Evolutionary conservation across 1,140 invertebrate species (phyloP).

Genomic region (Bicyclus anynana): DNA sequence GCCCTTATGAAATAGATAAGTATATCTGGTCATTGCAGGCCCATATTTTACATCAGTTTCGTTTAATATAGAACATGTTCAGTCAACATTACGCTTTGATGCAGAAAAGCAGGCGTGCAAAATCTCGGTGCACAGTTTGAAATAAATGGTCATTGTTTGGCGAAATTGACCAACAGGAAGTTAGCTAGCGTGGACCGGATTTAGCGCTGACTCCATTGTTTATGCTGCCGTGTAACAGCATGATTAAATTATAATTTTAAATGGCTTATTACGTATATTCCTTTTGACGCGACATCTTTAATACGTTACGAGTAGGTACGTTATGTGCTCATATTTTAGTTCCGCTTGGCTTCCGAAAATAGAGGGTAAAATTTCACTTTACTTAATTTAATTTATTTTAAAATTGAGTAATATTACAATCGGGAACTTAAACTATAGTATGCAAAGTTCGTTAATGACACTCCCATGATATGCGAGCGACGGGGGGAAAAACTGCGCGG

Average conservation of each 20-base stretch:
- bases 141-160: conserved; percentile 6
- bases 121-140: background rate
- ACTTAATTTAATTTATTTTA: too few species aligned
- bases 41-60: too few species aligned
- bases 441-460: too few species aligned
- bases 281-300: background rate
- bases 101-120: conserved; percentile 5
- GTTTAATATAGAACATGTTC: background rate
- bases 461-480: too few species aligned
- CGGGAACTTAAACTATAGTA: too few species aligned
- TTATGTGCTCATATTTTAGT: too few species aligned
- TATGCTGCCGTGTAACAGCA: background rate
- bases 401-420: too few species aligned
- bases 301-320: background rate
- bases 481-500: too few species aligned
- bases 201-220: conserved; percentile 4
- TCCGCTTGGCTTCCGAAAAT: too few species aligned
- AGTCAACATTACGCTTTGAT: background rate
- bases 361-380: too few species aligned
- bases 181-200: background rate
- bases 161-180: conserved; percentile 6
- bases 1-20: too few species aligned
- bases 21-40: too few species aligned
- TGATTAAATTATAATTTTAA: conserved; percentile 5
- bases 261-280: background rate